phyloP scores from a whole-genome alignment of 2,797 vertebrate species.

The Macroramphosus scolopax region DNA sequence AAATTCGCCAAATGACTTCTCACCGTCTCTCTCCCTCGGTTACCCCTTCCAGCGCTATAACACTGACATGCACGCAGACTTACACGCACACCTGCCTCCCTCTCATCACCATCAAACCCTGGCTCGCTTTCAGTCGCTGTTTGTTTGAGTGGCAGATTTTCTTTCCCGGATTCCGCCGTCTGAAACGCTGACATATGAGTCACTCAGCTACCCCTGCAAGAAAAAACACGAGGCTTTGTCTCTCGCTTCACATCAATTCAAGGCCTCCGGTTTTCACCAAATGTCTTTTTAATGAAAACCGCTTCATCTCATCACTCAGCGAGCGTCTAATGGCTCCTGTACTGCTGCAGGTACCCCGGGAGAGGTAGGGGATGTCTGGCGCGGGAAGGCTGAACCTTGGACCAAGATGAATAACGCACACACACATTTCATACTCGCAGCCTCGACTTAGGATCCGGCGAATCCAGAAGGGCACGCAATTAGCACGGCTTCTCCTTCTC shows the following conservation, averaged over 20 bases:
- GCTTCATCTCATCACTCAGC: slow-evolving; percentile 64
- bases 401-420: slow-evolving; percentile 35
- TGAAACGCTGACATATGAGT: slow-evolving; percentile 56
- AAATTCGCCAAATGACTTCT: slow-evolving; percentile 52
- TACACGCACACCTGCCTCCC: slow-evolving; percentile 34
- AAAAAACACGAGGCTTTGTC: slow-evolving; percentile 51
- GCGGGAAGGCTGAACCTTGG: slow-evolving; percentile 23
- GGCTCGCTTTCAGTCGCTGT: slow-evolving; percentile 42
- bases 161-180: slow-evolving; percentile 21
- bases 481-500: slow-evolving; percentile 44
- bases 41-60: slow-evolving; percentile 15
- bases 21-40: slow-evolving; percentile 14
- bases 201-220: slow-evolving; percentile 25
- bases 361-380: slow-evolving; percentile 50
- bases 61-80: slow-evolving; percentile 11
- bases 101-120: slow-evolving; percentile 48
- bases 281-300: slow-evolving; percentile 76
- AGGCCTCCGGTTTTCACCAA: slow-evolving; percentile 63
- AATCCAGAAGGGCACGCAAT: slow-evolving; percentile 49
- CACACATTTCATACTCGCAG: slow-evolving; percentile 14
- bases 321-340: slow-evolving; percentile 59
- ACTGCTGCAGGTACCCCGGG: slow-evolving; percentile 61
- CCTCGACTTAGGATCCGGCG: slow-evolving; percentile 33
- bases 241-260: slow-evolving; percentile 53
- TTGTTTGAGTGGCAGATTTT: slow-evolving; percentile 49